Conservation (phyloP, 64 coral and sea anemone species). For the Porites lutea region DNA sequence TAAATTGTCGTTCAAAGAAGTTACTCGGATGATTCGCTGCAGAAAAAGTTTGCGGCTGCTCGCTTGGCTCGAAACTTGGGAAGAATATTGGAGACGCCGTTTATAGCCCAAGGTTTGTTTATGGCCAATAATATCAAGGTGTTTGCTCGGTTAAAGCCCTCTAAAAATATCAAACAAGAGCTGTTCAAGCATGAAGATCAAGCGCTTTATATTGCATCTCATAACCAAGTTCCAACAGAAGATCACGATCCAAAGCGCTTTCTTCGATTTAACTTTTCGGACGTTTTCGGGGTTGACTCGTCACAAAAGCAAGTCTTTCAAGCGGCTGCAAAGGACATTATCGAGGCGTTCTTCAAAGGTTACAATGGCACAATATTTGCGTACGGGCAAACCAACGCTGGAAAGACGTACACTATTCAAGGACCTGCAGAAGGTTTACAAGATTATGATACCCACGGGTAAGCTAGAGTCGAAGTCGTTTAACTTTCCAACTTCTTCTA, state of each 20-base stretch:
- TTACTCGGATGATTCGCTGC: not conserved
- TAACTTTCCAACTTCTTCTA: too few relatives aligned
- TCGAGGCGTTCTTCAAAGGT: conserved; percentile 48
- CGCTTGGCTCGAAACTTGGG: not conserved
- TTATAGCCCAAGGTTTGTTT: conserved; percentile 13
- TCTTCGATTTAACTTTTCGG: conserved; percentile 38
- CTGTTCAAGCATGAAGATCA: conserved; percentile 38
- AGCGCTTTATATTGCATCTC: not conserved
- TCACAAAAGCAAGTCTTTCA: conserved; percentile 53
- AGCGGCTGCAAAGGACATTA: conserved; percentile 39
- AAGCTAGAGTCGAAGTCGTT: too few relatives aligned
- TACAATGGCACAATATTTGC: conserved; percentile 78
- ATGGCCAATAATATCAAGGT: conserved; percentile 64
- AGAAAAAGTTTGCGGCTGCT: not conserved
- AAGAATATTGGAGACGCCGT: not conserved
- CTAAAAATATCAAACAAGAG: conserved; percentile 11
- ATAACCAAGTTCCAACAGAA: not conserved
- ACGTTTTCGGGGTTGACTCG: conserved; percentile 27
- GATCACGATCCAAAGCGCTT: not conserved
- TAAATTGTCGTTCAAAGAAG: conserved; percentile 32
- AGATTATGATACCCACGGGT: not conserved
- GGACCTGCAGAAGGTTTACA: conserved; percentile 4
- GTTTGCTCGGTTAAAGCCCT: conserved; percentile 55
- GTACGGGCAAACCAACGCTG: conserved; percentile 61
- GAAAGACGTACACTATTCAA: conserved; percentile 68